Base-by-base conservation (phyloP, 2,888 invertebrate genomes). In the Phasia obesa region DNA sequence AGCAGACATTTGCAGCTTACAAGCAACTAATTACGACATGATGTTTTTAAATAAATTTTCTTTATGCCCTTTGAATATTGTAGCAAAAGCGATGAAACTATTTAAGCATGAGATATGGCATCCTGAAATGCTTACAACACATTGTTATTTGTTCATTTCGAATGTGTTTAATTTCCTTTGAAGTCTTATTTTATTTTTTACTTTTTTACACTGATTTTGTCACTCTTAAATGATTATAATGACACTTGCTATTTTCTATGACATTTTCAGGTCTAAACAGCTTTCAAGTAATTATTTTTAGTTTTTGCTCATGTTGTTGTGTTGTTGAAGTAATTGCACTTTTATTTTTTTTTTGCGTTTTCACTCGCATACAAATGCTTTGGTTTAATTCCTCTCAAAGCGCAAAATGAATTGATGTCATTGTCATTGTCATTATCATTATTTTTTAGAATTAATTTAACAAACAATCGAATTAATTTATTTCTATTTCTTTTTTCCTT, bases 341-440 rank as follows among this genome's bases (percentile, higher is more conserved):
- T 55, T 35, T 57, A 25, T 25, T 75, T 27, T 53, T 42, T 4
- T 51, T 19, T 0, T 62, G 19, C 4, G 4, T 42, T 42, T 13
- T 2, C 47, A 7, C 35, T 23, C 25, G 0, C 35, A 19, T n/a
- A 55, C 11, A 21, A 57, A 25, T 59, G n/a, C 42, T 44, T 44
- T 27, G 21, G 3, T 67, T 49, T 53, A 42, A 51, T 59, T 73
- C 7, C 21, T 9, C 15, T 19, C 27, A 23, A 74, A 67, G 59
- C 42, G 35, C 59, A 60, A 69, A 69, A 78, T 53, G 70, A 78
- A n/a, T n/a, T n/a, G n/a, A 78, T 78, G 64, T 51, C n/a, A n/a
- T 74, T 74, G 67, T 69, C 67, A 82, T 78, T 73, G 73, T 47
- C 73, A 67, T 81, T 64, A 64, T 4, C 82, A 74, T 82, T 82